Base-by-base conservation (phyloP, 2,888 invertebrate species). In the Auanema freiburgensis region DNA sequence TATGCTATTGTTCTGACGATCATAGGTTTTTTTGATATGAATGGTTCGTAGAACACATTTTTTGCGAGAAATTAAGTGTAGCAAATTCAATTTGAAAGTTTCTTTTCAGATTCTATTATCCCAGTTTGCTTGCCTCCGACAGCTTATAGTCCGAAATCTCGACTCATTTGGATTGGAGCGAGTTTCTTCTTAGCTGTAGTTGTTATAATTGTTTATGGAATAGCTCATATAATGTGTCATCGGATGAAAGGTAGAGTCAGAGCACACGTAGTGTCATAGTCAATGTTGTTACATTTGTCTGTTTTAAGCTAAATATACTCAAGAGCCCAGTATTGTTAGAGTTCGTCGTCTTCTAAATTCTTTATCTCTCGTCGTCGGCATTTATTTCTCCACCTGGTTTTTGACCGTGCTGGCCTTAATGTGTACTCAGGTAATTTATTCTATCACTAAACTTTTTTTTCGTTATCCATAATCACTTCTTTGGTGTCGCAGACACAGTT, bases 381-480 rank as follows among this genome's bases (percentile, higher is more conserved):
- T 74, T 12, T 74, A 74, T 41, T 64, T 65, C 11, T 67, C 55
- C 50, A 74, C 74, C 24, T 74, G 74, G 74, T 72, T 72, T 57
- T 59, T 74, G 50, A 74, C 74, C 43, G 67, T 74, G 12, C 51
- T 57, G n/a, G 62, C 67, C 8, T 65, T 74, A 1, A 56, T 74
- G 18, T 58, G 69, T 12, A 66, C 69, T n/a, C 72, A 72, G 66
- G 74, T 73, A 57, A 33, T 42, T 49, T 10, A 14, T 53, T 53
- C 33, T 5, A 5, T 33, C 33, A 5, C 33, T 5, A 33, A 33
- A 33, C 8, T 8, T 5, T 33, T 33, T 33, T 33, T 33, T 33
- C 8, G 8, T 33, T 33, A 33, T 33, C 33, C 3, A 33, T 33
- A 5, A 33, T 33, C 4, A 33, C 4, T 33, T 33, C 33, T 33